Evolutionary conservation across 1,140 invertebrate genomes (phyloP).

Genomic region (Bombus impatiens): DNA sequence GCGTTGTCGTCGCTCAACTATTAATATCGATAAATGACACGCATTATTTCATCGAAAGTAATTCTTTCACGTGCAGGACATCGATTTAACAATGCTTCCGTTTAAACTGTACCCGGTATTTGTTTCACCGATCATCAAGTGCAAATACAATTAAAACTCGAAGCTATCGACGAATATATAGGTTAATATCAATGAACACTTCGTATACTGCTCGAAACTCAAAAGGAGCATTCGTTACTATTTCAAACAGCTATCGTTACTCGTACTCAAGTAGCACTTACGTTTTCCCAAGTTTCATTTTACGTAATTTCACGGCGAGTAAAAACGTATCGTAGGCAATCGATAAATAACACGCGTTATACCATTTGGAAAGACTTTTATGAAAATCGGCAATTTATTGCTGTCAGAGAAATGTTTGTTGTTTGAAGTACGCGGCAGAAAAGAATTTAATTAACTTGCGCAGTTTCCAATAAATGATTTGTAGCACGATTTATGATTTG

Average conservation of each 20-base stretch:
- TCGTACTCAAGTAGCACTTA: not conserved
- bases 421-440: not conserved
- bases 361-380: not conserved
- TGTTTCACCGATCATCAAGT: not conserved
- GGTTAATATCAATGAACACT: no score
- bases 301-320: no score
- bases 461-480: not conserved
- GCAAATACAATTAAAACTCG: not conserved
- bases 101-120: not conserved
- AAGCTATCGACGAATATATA: not conserved
- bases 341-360: not conserved
- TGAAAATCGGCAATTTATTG: not conserved
- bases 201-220: not conserved
- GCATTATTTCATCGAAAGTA: slow-evolving; percentile 12
- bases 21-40: not conserved
- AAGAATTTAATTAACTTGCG: not conserved
- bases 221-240: not conserved
- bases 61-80: not conserved
- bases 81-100: not conserved
- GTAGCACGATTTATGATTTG: not conserved
- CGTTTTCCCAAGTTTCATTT: not conserved
- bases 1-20: not conserved
- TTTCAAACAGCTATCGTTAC: not conserved
- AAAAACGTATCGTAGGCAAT: not conserved
- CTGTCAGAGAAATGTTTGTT: not conserved